These are phyloP conservation scores for Caenorhabditis afra DNA, from an alignment of 2,888 invertebrate genomes.

Conservation along the genomic window DNA sequence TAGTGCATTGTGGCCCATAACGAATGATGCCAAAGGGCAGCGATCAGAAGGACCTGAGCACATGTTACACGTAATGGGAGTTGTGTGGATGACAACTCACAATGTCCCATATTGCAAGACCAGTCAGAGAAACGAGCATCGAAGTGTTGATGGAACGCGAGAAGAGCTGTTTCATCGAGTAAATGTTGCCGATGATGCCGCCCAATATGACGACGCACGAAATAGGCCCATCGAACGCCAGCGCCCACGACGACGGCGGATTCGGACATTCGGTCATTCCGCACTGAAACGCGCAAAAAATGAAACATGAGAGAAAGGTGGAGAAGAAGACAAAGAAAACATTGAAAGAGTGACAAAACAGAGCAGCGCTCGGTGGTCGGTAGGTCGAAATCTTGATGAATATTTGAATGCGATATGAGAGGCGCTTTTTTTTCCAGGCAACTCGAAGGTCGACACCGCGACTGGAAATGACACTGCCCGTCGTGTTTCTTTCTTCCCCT, in stretches of 20 bases:
- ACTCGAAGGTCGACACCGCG: not conserved
- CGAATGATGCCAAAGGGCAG: conserved; percentile 69
- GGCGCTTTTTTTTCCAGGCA: conserved; percentile 8
- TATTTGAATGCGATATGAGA: conserved; percentile 50
- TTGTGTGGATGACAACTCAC: conserved; percentile 22
- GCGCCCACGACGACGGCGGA: conserved; percentile 39
- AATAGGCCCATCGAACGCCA: conserved; percentile 66
- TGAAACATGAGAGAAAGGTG: conserved; percentile 26
- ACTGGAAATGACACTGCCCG: conserved; percentile 37
- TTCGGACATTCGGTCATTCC: conserved; percentile 37
- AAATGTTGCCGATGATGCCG: conserved; percentile 67
- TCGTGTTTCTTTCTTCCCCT: not conserved
- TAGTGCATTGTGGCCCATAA: conserved; percentile 68
- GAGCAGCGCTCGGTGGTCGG: conserved; percentile 32
- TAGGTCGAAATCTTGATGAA: conserved; percentile 41
- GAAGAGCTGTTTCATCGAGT: conserved; percentile 69
- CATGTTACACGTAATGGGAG: too few relatives aligned
- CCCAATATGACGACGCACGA: conserved; percentile 60
- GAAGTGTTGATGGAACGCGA: conserved; percentile 70
- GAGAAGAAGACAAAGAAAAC: conserved; percentile 4
- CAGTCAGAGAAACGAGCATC: conserved; percentile 73
- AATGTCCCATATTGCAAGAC: conserved; percentile 58
- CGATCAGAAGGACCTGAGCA: conserved; percentile 64
- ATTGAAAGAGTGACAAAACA: conserved; percentile 9
- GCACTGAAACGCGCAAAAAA: too few relatives aligned